Evolutionary conservation across 2,888 invertebrate genomes (phyloP), one percentile per base, ranked within the genome.

Genomic region (Caenorhabditis sinica): DNA sequence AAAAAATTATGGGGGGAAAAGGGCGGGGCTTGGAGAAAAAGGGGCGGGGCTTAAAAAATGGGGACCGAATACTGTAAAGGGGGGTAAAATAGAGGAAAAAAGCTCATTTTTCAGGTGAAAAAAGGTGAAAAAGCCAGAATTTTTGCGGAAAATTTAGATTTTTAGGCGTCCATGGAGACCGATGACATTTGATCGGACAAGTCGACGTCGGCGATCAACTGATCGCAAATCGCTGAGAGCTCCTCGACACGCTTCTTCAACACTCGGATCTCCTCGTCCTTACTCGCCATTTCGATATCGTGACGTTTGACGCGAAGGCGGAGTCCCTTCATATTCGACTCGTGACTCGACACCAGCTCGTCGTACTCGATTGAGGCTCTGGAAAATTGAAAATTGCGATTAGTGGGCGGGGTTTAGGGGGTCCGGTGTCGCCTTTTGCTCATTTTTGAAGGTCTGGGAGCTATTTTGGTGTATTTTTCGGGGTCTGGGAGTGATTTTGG

Each of bases 191-290:
- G 51, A 69, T 79, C 83, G 25, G 40, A 65, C 17, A 79, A 53
- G 49, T 83, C 83, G n/a, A 71, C 83, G n/a, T 83, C 83, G 9
- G 63, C 69, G 28, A 83, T 43, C 23, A 83, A 33, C 49, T 83
- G 83, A 80, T 83, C 83, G 30, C 83, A 83, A 25, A 83, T 79
- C 17, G 63, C n/a, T 9, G 83, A 56, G 2, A 83, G 56, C 33
- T 83, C 79, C 4, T 43, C 23, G 20, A 83, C 79, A 25, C 75
- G 68, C 8, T 45, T 75, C 66, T 68, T 56, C 63, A 83, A 30
- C 23, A 71, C 71, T 2, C 30, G 17, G 33, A 71, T 80, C 51
- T 83, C 83, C 28, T 83, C 80, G 51, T 80, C 45, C 23, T 74
- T 79, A 20, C 83, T 71, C 15, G 23, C 33, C 40, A 80, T 20